phyloP scores from a whole-genome alignment of 2,113 vertebrate species.

The Pagrus major region DNA sequence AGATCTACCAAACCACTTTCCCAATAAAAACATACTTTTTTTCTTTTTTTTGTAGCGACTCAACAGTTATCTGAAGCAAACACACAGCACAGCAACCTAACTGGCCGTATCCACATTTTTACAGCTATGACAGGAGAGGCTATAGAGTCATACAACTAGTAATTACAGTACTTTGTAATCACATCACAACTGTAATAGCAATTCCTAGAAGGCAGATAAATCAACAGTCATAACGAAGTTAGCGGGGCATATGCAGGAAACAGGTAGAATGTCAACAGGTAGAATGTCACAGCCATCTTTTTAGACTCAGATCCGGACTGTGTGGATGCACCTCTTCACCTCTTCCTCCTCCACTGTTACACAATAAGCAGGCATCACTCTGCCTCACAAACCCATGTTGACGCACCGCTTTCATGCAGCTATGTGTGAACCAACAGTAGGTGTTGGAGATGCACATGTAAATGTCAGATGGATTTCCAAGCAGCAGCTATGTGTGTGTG shows the following conservation, averaged over 20 bases:
- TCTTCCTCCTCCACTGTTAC: constrained; percentile 67
- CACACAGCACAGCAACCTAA: background rate
- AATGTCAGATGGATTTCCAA: constrained; percentile 49
- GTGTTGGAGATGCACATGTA: constrained; percentile 49
- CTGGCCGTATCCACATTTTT: background rate
- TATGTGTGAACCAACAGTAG: constrained; percentile 31
- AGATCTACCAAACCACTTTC: no score
- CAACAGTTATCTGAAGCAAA: background rate
- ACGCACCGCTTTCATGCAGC: constrained; percentile 18
- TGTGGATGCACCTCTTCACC: constrained; percentile 37
- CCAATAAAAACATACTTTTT: no score
- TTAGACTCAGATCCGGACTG: constrained; percentile 23
- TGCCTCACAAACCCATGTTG: constrained; percentile 62
- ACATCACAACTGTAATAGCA: background rate
- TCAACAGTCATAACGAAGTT: background rate
- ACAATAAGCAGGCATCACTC: constrained; percentile 47
- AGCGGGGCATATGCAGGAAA: background rate
- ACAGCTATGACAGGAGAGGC: background rate
- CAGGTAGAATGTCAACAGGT: background rate
- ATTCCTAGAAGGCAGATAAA: background rate
- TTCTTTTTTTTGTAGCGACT: background rate
- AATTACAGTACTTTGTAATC: background rate
- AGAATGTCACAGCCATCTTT: constrained; percentile 15
- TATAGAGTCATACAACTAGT: background rate
- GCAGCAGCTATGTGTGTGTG: background rate